phyloP scores from a whole-genome alignment of 2,888 invertebrate species.

The Megaustenia siamemsis region DNA sequence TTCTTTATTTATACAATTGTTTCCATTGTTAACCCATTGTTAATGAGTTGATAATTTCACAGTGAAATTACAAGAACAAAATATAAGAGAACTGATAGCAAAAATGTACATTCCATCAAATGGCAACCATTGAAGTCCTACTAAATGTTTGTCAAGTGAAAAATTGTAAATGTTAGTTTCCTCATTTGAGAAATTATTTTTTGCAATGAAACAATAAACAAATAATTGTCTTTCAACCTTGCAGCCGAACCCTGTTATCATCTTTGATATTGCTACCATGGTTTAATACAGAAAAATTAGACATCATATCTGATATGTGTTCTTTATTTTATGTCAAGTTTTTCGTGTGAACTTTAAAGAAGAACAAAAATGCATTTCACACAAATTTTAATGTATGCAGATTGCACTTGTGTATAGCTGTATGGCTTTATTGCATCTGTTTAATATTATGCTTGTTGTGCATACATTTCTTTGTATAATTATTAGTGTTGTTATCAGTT shows the following conservation, averaged over 20 bases:
- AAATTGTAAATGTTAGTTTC: background rate
- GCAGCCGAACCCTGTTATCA: constrained; percentile 20
- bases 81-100: background rate
- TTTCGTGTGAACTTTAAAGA: background rate
- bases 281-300: background rate
- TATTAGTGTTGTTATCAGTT: background rate
- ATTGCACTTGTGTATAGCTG: background rate
- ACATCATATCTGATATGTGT: background rate
- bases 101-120: constrained; percentile 26
- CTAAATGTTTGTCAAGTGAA: background rate
- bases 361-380: background rate
- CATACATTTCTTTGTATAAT: background rate
- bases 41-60: constrained; percentile 21
- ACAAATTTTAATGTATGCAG: background rate
- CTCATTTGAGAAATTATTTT: background rate
- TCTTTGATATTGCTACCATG: background rate
- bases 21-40: background rate
- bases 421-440: background rate
- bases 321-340: background rate
- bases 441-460: background rate
- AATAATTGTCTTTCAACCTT: constrained; percentile 26
- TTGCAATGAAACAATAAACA: constrained; percentile 19
- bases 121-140: background rate
- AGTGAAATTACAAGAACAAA: background rate
- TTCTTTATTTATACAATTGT: background rate